phyloP scores from a whole-genome alignment of 2,888 invertebrate species.

The Habroteleia sp. region DNA sequence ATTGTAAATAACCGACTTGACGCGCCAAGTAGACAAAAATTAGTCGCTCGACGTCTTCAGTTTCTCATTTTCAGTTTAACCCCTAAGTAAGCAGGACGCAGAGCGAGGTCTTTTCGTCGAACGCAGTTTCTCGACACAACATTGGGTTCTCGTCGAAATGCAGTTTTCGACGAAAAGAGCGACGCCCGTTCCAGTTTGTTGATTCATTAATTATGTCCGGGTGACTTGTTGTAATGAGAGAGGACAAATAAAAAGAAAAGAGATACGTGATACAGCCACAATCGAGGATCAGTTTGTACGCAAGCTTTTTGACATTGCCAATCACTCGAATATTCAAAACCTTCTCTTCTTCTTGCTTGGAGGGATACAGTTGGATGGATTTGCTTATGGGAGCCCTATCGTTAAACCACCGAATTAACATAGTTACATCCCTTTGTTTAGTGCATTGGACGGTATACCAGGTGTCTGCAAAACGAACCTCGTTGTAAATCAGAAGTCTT shows the following conservation, averaged over 20 bases:
- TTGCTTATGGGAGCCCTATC: slow-evolving; percentile 69
- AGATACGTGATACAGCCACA: slow-evolving; percentile 9
- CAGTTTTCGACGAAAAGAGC: too few relatives aligned
- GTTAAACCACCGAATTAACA: slow-evolving; percentile 53
- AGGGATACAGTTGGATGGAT: slow-evolving; percentile 71
- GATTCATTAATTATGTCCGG: background rate
- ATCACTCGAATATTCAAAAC: slow-evolving; percentile 54
- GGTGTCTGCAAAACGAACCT: slow-evolving; percentile 4
- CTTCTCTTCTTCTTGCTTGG: slow-evolving; percentile 69
- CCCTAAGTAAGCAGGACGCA: slow-evolving; percentile 7
- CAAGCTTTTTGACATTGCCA: slow-evolving; percentile 69
- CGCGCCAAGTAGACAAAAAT: too few relatives aligned
- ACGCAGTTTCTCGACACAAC: too few relatives aligned
- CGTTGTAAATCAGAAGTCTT: background rate
- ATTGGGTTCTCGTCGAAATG: too few relatives aligned
- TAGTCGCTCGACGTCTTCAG: slow-evolving; percentile 7
- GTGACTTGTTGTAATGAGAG: slow-evolving; percentile 22
- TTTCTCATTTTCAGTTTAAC: slow-evolving; percentile 6
- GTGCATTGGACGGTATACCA: slow-evolving; percentile 19
- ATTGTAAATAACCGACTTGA: background rate
- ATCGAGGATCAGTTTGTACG: slow-evolving; percentile 37
- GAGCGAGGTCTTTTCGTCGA: too few relatives aligned
- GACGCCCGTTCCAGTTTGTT: background rate
- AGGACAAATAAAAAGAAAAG: slow-evolving; percentile 8
- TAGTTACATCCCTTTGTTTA: slow-evolving; percentile 44